Percentiles rank a stretch among this genome's conserved stretches.
phyloP scores from a whole-genome alignment of 2,113 vertebrate species.

The Sigmodon hispidus region DNA sequence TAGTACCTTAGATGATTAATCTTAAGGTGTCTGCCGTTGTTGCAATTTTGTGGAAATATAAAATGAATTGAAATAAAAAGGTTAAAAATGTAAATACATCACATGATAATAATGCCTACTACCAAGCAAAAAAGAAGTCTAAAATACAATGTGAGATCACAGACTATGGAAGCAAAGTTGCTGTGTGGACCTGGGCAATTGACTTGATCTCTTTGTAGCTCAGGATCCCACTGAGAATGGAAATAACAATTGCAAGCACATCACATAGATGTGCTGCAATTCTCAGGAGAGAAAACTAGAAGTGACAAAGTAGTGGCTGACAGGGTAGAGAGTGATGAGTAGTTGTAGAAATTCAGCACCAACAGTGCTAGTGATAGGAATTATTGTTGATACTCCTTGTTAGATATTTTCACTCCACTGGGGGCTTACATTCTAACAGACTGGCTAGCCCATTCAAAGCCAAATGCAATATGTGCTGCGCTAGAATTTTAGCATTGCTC shows the following conservation, averaged over 20 bases:
- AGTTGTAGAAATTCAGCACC: neutral
- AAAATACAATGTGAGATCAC: neutral
- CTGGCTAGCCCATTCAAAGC: neutral
- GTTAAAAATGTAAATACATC: neutral
- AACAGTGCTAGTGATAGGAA: neutral
- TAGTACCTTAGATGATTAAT: neutral
- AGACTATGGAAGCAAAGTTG: neutral
- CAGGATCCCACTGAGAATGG: neutral
- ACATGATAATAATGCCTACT: neutral
- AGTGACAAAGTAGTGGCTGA: neutral
- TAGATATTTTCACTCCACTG: neutral
- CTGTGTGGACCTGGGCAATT: neutral
- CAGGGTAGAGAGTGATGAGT: neutral
- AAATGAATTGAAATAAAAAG: neutral
- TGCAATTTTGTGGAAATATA: slow-evolving; percentile 1
- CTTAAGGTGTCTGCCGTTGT: neutral
- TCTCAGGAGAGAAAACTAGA: slow-evolving; percentile 33
- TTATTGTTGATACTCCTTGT: neutral
- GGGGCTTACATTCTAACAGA: neutral
- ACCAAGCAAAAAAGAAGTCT: neutral
- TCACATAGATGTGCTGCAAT: no score
- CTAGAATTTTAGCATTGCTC: neutral
- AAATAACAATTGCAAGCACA: neutral
- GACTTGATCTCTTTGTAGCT: neutral
- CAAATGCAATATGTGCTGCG: neutral